These are phyloP conservation scores for Thinocorus orbignyianus DNA, from an alignment of 2,113 vertebrate genomes.

Conservation along the genomic window DNA sequence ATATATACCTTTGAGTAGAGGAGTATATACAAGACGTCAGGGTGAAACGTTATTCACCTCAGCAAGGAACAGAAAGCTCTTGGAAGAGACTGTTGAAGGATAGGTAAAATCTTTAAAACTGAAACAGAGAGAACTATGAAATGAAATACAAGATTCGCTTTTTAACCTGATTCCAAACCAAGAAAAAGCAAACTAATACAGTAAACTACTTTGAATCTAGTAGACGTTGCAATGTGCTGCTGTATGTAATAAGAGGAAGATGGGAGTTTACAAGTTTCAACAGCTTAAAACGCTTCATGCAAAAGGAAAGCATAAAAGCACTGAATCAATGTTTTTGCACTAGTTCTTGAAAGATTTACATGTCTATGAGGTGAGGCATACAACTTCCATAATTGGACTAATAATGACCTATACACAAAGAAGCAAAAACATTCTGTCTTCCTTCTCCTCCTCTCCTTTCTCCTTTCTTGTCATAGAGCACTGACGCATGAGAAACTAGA, in stretches of 20 bases:
- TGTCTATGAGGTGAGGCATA: neutral
- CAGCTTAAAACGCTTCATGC: too few species aligned
- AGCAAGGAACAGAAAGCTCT: neutral
- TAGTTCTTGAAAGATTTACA: neutral
- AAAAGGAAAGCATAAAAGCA: too few species aligned
- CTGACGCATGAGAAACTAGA: neutral
- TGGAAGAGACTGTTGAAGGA: neutral
- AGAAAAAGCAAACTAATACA: neutral
- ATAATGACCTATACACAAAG: neutral
- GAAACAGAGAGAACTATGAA: neutral
- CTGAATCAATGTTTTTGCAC: neutral
- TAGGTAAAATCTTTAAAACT: neutral
- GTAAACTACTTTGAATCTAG: neutral
- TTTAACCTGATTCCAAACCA: neutral
- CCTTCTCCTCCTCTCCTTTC: neutral
- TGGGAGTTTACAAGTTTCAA: too few species aligned
- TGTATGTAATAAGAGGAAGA: too few species aligned
- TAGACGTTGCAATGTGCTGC: neutral
- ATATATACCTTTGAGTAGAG: neutral
- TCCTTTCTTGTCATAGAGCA: neutral
- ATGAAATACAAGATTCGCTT: neutral
- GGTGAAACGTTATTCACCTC: neutral
- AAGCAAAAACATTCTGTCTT: neutral
- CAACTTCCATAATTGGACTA: neutral
- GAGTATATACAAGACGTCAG: neutral